Evolutionary conservation across 2,888 invertebrate genomes (phyloP).

Genomic region (Cephus pulcher): DNA sequence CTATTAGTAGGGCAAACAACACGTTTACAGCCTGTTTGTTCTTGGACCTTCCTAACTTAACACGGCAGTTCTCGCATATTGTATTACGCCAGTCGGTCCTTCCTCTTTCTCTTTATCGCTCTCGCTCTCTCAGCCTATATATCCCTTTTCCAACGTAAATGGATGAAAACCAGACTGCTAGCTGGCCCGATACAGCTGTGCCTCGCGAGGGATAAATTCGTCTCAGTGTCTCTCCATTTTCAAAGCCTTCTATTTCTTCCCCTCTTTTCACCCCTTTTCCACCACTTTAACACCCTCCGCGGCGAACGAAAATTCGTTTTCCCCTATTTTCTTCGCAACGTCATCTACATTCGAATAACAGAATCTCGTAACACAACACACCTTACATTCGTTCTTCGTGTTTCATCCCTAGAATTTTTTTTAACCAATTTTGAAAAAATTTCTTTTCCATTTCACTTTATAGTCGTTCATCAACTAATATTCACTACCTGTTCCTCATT

Average conservation of each 20-base stretch:
- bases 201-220: background rate
- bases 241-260: background rate
- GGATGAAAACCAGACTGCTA: background rate
- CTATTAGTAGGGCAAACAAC: slow-evolving; percentile 21
- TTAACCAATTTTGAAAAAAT: background rate
- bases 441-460: background rate
- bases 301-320: background rate
- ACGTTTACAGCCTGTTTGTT: slow-evolving; percentile 18
- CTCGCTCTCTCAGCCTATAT: background rate
- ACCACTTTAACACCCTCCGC: background rate
- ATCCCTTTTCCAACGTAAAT: background rate
- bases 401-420: background rate
- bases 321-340: background rate
- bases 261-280: background rate
- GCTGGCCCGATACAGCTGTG: background rate
- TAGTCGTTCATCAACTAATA: background rate
- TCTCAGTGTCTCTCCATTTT: background rate
- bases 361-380: background rate
- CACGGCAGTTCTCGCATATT: slow-evolving; percentile 5
- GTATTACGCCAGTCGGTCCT: background rate
- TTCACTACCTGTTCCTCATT: background rate
- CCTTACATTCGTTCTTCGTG: background rate
- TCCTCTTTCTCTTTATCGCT: background rate
- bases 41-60: slow-evolving; percentile 8
- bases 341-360: background rate